A percentile compares a stretch with the other conserved stretches of the same genome.
phyloP scores from a whole-genome alignment of 1,140 invertebrate species.

The Sitophilus oryzae region DNA sequence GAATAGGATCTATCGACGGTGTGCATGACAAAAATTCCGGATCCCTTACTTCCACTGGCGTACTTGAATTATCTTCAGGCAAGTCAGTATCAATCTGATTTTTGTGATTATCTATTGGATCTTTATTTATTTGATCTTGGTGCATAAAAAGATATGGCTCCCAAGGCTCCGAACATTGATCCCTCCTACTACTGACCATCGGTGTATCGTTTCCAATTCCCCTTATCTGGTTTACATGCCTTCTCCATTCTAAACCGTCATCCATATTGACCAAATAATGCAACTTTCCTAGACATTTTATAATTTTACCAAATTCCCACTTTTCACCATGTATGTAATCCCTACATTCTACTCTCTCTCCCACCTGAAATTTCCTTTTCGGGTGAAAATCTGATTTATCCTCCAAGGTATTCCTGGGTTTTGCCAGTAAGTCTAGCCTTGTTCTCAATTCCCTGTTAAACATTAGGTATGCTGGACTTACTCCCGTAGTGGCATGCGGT shows the following conservation, averaged over 20 bases:
- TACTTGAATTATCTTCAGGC: too few species aligned
- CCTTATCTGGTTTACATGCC: not conserved
- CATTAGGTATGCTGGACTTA: constrained; percentile 16
- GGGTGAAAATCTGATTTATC: constrained; percentile 5
- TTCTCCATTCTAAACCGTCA: constrained; percentile 4
- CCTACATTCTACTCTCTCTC: constrained; percentile 8
- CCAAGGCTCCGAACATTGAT: too few species aligned
- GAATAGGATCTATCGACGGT: too few species aligned
- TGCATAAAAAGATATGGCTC: too few species aligned
- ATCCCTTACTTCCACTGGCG: too few species aligned
- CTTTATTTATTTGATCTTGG: too few species aligned
- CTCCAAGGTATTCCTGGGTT: too few species aligned
- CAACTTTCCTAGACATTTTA: constrained; percentile 1
- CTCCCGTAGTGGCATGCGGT: constrained; percentile 17
- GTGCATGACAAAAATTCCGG: too few species aligned
- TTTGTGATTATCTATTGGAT: too few species aligned
- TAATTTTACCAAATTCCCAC: constrained; percentile 4
- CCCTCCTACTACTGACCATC: too few species aligned
- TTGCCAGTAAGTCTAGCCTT: constrained; percentile 16
- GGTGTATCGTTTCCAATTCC: too few species aligned
- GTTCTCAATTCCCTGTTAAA: constrained; percentile 10
- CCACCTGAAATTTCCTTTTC: constrained; percentile 1
- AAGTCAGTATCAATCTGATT: too few species aligned
- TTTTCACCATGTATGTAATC: constrained; percentile 7
- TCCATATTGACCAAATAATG: constrained; percentile 5